Evolutionary conservation across 2,888 invertebrate species (phyloP), one percentile per base, ranked within the genome.

Genomic region (Lamellibrachia columna): DNA sequence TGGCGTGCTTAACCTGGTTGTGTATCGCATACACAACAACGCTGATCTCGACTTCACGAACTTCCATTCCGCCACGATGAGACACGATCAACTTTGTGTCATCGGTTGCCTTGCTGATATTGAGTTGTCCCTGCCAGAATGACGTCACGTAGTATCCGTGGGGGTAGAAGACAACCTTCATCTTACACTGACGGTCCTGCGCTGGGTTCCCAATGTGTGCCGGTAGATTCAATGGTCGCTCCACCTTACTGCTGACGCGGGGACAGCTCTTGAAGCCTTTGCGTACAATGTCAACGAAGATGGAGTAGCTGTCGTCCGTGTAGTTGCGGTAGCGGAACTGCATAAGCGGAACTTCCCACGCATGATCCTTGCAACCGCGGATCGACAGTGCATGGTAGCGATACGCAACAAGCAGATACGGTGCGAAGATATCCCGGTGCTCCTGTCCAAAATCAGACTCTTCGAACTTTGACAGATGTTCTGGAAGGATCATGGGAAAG

Each of bases 401-500:
- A 95, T 97, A 97, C 4, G 97, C 96, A 90, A 95, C 93, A 93
- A 96, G 95, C 90, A 97, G 95, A 92, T 96, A 95, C 6, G 95
- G 95, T 92, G 96, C 96, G 93, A 97, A 96, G 53, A 53, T 22
- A 7, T 52, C 60, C 60, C 93, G 93, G 53, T 93, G 75, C 90
- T 92, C 52, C 52, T 96, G 93, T 52, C 95, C 95, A 40, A 95
- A 97, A 0, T 98, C 98, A n/a, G 98, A 98, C 15, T 98, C 97
- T 92, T 99, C 97, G 52, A 99, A 96, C 95, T 98, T 98, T 60
- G 60, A 98, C 94, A 99, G 96, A 96, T 99, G 98, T 92, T 98
- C 97, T 0, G 98, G 98, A 52, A 98, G 98, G 98, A 99, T 99
- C 98, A 99, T 99, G 2, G 99, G 98, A 97, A 99, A 99, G 94